Evolutionary conservation across 2,797 vertebrate species (phyloP), one percentile per base, ranked within the genome.

Genomic region (Centroberyx gerrardi): DNA sequence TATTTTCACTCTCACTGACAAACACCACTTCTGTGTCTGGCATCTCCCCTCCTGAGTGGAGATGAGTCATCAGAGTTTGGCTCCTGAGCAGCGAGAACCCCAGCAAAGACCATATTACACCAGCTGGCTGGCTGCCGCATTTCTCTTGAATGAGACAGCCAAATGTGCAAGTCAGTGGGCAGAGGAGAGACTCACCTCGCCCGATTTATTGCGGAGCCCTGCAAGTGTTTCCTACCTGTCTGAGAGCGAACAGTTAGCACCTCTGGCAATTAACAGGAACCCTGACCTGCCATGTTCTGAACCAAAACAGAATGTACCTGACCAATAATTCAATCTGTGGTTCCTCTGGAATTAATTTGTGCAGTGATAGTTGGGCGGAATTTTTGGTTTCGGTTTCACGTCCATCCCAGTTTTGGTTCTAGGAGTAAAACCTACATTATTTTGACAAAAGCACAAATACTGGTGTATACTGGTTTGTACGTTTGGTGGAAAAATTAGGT

Each of bases 21-120:
- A 91, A 91, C 86, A 87, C 81, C 83, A 85, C 87, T 87, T 85
- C 88, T 81, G 79, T 86, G 85, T 88, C 86, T 92, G 85, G 87
- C 90, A 84, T 90, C 83, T 90, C 81, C 73, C 81, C 90, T 92
- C 81, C 85, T 76, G 74, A 87, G 82, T 86, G 82, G 72, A 84
- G 80, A 91, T 93, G 93, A 94, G 90, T 94, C 92, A 94, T 88
- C 76, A 58, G 62, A 87, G 77, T 89, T 88, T 87, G 87, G 87
- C 85, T 92, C 74, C 79, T 59, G 68, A 87, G 68, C 73, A 85
- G 85, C 80, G 60, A 78, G 54, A 89, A 85, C 82, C 87, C 80
- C 74, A 78, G 75, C 73, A 78, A 89, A 90, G 82, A 83, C 63
- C 81, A 79, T 28, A 70, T 70, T 75, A 85, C 69, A 87, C 65